Conservation (phyloP, 1,140 invertebrate species). For the Dinoponera quadriceps region DNA sequence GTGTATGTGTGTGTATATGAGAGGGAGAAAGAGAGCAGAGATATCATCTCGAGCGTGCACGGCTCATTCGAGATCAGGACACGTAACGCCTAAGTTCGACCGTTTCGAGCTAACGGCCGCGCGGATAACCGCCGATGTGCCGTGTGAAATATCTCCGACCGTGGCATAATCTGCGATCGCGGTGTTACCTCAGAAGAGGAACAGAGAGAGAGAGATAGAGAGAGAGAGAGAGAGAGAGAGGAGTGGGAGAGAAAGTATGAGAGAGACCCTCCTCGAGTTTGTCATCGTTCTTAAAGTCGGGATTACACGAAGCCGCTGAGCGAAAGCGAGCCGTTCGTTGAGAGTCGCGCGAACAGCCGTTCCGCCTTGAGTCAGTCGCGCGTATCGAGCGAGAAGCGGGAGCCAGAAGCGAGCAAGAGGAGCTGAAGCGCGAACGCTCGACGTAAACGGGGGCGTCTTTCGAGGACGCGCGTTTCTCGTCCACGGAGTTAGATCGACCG, state of each 20-base stretch:
- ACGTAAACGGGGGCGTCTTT: too few species aligned
- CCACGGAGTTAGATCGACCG: slow-evolving; percentile 23
- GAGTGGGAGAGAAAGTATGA: too few species aligned
- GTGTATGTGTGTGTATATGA: too few species aligned
- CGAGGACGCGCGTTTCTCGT: too few species aligned
- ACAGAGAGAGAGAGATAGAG: too few species aligned
- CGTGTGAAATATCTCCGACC: background rate
- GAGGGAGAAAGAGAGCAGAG: background rate
- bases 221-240: too few species aligned
- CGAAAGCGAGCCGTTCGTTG: background rate
- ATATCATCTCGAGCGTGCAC: background rate
- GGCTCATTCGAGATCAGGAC: too few species aligned
- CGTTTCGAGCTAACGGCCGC: background rate
- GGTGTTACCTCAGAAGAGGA: background rate
- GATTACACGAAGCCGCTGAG: background rate
- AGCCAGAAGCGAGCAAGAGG: background rate
- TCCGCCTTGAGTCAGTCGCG: background rate
- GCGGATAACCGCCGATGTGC: background rate
- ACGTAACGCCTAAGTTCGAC: background rate
- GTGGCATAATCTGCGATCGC: background rate
- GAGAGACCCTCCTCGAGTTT: background rate
- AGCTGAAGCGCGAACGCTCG: too few species aligned
- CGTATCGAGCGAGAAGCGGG: background rate
- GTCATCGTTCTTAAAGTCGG: background rate
- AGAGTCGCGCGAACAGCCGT: background rate